A percentile compares a stretch with the other conserved stretches of the same genome.
phyloP scores from a whole-genome alignment of 2,797 vertebrate genomes.

The Argentina silus region DNA sequence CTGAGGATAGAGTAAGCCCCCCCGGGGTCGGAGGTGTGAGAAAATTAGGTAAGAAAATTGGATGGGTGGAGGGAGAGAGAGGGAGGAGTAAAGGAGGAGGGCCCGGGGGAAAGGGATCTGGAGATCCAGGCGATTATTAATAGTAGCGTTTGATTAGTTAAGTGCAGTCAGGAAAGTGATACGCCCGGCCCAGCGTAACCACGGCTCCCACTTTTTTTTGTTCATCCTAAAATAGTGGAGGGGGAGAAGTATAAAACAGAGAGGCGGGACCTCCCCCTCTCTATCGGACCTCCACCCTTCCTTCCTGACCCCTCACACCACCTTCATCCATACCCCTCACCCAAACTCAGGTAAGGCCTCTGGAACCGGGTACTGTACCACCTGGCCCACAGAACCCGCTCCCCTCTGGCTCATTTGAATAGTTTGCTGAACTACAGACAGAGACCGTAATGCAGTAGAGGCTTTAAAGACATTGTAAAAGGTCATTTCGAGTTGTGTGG shows the following conservation, averaged over 20 bases:
- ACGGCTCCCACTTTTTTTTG: constrained; percentile 31
- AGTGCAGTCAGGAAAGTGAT: constrained; percentile 42
- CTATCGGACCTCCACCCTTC: not conserved
- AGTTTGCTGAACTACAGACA: no score
- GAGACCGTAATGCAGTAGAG: no score
- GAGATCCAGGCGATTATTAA: constrained; percentile 52
- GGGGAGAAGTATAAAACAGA: constrained; percentile 55
- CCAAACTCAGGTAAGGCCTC: not conserved
- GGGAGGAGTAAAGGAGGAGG: constrained; percentile 35
- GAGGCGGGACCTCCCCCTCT: constrained; percentile 23
- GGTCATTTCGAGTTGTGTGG: no score
- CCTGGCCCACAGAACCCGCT: no score
- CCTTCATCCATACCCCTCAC: not conserved
- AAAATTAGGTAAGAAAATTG: constrained; percentile 48
- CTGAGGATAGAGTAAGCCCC: constrained; percentile 39
- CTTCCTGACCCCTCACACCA: not conserved
- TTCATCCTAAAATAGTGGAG: constrained; percentile 57
- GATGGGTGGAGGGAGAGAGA: constrained; percentile 16
- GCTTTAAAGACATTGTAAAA: no score
- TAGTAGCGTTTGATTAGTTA: constrained; percentile 63
- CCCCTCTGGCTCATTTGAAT: no score
- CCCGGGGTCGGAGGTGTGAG: constrained; percentile 37
- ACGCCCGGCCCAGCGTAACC: constrained; percentile 25
- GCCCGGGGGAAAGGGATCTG: constrained; percentile 28
- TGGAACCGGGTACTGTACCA: no score